Percentiles rank a stretch among this genome's conserved stretches.
These are phyloP conservation scores for Kryptolebias ocellatus DNA, from an alignment of 2,797 vertebrate species.

Conservation along the genomic window DNA sequence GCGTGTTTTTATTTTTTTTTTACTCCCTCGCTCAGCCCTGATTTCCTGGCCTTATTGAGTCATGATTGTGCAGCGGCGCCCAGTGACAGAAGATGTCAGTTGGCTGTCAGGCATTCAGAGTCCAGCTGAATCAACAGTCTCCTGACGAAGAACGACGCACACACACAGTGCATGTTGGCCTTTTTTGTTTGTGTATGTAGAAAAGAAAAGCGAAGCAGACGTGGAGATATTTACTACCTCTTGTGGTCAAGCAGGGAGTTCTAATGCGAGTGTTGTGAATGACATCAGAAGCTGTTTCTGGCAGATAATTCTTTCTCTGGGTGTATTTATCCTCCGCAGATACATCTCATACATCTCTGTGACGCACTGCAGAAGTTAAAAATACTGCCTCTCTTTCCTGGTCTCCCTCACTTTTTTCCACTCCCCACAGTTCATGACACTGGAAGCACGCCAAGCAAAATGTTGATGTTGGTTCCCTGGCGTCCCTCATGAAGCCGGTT, in stretches of 20 bases:
- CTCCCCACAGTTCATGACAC: slow-evolving; percentile 70
- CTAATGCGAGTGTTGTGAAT: slow-evolving; percentile 17
- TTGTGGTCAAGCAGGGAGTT: slow-evolving; percentile 27
- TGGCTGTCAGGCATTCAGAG: slow-evolving; percentile 72
- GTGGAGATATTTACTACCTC: slow-evolving; percentile 44
- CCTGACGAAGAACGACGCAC: slow-evolving; percentile 30
- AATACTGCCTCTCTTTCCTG: slow-evolving; percentile 68
- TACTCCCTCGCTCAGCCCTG: slow-evolving; percentile 40
- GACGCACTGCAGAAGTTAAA: slow-evolving; percentile 71
- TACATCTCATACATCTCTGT: slow-evolving; percentile 51
- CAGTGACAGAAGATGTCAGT: slow-evolving; percentile 78
- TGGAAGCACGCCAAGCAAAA: slow-evolving; percentile 77
- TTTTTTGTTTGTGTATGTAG: slow-evolving; percentile 31
- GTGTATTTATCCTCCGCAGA: slow-evolving; percentile 41
- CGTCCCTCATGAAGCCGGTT: slow-evolving; percentile 53
- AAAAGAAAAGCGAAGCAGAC: slow-evolving; percentile 34
- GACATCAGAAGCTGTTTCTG: slow-evolving; percentile 40
- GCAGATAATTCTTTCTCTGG: slow-evolving; percentile 29
- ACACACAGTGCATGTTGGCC: slow-evolving; percentile 14
- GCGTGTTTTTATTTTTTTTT: background rate
- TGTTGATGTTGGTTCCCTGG: slow-evolving; percentile 69
- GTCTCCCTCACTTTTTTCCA: slow-evolving; percentile 43
- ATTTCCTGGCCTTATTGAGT: slow-evolving; percentile 78
- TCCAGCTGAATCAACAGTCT: slow-evolving; percentile 83
- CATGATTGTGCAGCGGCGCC: slow-evolving; percentile 72